phyloP scores from a whole-genome alignment of 2,797 vertebrate species.

The Eleutherodactylus coqui region DNA sequence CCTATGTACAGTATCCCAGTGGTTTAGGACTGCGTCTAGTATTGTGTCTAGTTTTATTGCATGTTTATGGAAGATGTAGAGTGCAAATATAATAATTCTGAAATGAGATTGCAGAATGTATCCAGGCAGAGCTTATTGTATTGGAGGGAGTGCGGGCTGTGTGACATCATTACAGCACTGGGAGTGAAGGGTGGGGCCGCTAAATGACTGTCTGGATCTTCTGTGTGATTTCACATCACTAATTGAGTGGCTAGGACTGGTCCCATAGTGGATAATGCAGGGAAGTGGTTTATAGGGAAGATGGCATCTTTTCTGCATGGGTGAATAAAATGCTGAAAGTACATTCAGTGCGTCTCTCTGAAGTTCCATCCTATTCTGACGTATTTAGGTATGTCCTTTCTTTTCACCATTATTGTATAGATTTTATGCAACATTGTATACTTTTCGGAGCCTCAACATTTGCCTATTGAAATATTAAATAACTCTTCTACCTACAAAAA shows the following conservation, averaged over 20 bases:
- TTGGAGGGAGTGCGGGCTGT: constrained; percentile 63
- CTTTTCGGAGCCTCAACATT: neutral
- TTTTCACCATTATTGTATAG: neutral
- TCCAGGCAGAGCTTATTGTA: constrained; percentile 32
- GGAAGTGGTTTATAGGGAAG: constrained; percentile 43
- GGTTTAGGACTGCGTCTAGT: neutral
- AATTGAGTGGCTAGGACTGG: constrained; percentile 63
- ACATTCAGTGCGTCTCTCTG: neutral
- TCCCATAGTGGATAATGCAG: constrained; percentile 65
- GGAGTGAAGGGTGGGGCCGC: constrained; percentile 76
- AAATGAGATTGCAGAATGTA: neutral
- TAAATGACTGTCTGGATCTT: constrained; percentile 58
- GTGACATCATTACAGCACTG: constrained; percentile 72
- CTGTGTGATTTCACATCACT: constrained; percentile 61
- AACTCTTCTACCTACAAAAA: neutral
- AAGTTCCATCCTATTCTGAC: neutral
- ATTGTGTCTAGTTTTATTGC: neutral
- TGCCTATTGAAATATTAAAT: neutral
- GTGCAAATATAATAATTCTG: no score
- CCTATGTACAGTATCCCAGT: neutral
- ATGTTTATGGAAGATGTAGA: neutral
- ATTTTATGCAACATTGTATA: neutral
- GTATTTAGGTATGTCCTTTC: neutral
- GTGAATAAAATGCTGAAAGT: constrained; percentile 25
- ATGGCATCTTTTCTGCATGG: constrained; percentile 39